Conservation (phyloP, 1,140 invertebrate genomes). For the Conus betulinus region DNA sequence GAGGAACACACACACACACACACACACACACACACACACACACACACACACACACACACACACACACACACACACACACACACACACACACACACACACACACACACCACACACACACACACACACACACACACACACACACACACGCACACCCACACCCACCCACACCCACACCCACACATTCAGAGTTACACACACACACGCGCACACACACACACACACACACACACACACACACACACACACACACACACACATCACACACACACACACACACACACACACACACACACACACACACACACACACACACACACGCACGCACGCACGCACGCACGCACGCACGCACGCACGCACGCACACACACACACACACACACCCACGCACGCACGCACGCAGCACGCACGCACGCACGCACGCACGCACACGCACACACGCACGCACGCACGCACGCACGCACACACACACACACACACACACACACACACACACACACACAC, state of each 20-base stretch:
- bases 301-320: slow-evolving; percentile 2
- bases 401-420: not conserved
- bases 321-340: not conserved
- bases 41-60: no score
- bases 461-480: no score
- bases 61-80: no score
- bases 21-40: no score
- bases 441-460: no score
- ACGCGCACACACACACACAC: slow-evolving; percentile 2
- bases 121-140: no score
- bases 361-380: slow-evolving; percentile 1
- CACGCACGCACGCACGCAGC: not conserved
- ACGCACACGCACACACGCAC: no score
- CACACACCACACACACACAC: no score
- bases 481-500: no score
- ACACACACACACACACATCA: slow-evolving; percentile 3
- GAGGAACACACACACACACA: no score
- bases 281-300: slow-evolving; percentile 10
- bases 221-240: not conserved
- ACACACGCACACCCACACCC: not conserved
- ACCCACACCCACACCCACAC: not conserved
- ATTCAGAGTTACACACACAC: not conserved
- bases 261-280: slow-evolving; percentile 4
- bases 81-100: no score
- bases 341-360: not conserved